A percentile compares a stretch with the other conserved stretches of the same genome.
phyloP scores from a whole-genome alignment of 1,140 invertebrate species.

The Drosophila lacertosa region DNA sequence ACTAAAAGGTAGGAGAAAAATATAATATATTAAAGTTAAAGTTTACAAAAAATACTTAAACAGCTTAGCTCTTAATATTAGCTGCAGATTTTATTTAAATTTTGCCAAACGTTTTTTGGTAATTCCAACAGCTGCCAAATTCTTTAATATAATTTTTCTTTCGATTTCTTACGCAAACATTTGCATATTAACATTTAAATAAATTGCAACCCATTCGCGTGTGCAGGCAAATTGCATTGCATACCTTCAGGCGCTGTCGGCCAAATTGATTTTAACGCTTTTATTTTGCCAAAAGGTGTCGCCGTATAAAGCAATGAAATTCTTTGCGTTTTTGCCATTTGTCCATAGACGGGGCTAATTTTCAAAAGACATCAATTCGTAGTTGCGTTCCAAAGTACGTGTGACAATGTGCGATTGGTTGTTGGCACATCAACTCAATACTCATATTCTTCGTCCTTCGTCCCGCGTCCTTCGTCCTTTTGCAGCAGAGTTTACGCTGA shows the following conservation, averaged over 20 bases:
- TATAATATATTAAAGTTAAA: no score
- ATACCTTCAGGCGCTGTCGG: conserved; percentile 44
- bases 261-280: conserved; percentile 17
- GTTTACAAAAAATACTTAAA: no score
- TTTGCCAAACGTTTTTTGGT: neutral
- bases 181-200: conserved; percentile 31
- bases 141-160: conserved; percentile 14
- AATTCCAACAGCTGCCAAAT: conserved; percentile 31
- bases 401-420: conserved; percentile 68
- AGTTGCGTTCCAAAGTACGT: conserved; percentile 62
- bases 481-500: conserved; percentile 66
- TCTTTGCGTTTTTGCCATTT: conserved; percentile 34
- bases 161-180: conserved; percentile 4
- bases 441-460: conserved; percentile 27
- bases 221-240: conserved; percentile 61
- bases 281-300: conserved; percentile 37
- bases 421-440: conserved; percentile 25
- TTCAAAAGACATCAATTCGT: conserved; percentile 81
- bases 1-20: no score
- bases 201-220: conserved; percentile 51
- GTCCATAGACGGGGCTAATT: conserved; percentile 63
- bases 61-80: neutral
- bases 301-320: conserved; percentile 19
- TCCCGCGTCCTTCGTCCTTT: neutral
- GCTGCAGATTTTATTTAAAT: neutral